Evolutionary conservation across 92 coral and sea anemone genomes (phyloP).

Genomic region (Diadumene lineata): DNA sequence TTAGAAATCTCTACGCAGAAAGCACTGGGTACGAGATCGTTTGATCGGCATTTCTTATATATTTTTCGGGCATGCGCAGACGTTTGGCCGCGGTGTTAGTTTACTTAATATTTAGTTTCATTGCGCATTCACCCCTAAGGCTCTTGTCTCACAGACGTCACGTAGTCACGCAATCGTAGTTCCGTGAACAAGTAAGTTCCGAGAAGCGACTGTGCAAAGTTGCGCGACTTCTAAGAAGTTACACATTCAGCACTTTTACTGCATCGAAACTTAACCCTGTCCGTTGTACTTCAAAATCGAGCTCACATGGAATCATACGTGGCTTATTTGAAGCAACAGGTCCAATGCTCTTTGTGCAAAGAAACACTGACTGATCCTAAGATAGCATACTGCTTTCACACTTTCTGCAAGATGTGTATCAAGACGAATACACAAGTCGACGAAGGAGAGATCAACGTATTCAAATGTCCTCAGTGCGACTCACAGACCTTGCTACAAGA

Average conservation of each 20-base stretch:
- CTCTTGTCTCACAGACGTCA: not conserved
- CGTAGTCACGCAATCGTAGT: not conserved
- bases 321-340: not conserved
- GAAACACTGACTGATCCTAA: conserved; percentile 22
- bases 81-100: too few relatives aligned
- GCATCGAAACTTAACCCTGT: not conserved
- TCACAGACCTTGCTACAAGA: conserved; percentile 9
- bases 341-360: conserved; percentile 20
- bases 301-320: conserved; percentile 5
- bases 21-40: too few relatives aligned
- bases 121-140: too few relatives aligned
- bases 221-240: not conserved
- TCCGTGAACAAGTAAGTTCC: not conserved
- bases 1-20: too few relatives aligned
- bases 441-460: conserved; percentile 10
- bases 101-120: too few relatives aligned
- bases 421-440: conserved; percentile 6
- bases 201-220: not conserved
- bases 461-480: conserved; percentile 14
- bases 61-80: too few relatives aligned
- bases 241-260: not conserved
- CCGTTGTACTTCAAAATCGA: not conserved
- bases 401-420: conserved; percentile 29
- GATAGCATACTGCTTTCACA: conserved; percentile 1
- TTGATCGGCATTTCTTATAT: too few relatives aligned